These are phyloP conservation scores for Polydrusus tereticollis DNA, from an alignment of 2,888 invertebrate genomes.

Conservation along the genomic window DNA sequence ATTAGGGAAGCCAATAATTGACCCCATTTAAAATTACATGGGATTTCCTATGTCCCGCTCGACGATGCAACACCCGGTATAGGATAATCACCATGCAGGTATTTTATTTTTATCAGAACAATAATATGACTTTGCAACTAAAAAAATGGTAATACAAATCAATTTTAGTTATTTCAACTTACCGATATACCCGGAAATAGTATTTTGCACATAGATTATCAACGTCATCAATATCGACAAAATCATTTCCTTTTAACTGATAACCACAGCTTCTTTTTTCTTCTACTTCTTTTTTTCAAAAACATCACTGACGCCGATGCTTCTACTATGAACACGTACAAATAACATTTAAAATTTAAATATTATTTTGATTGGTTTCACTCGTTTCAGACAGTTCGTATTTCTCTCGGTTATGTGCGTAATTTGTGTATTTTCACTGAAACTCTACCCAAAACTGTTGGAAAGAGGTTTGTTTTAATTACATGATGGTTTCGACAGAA, in stretches of 20 bases:
- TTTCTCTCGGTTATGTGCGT: conserved; percentile 42
- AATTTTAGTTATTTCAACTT: conserved; percentile 25
- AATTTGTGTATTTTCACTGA: conserved; percentile 49
- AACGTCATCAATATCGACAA: conserved; percentile 51
- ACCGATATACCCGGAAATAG: conserved; percentile 55
- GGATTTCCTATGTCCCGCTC: too few species aligned
- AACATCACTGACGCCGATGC: conserved; percentile 55
- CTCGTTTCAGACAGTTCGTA: conserved; percentile 15
- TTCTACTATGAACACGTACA: conserved; percentile 44
- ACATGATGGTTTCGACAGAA: conserved; percentile 15
- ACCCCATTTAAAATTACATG: too few species aligned
- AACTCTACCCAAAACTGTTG: conserved; percentile 14
- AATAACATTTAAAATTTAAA: conserved; percentile 50
- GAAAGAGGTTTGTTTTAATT: conserved; percentile 30
- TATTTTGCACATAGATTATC: conserved; percentile 50
- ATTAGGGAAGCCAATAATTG: too few species aligned
- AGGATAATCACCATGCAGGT: too few species aligned
- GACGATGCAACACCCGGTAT: too few species aligned
- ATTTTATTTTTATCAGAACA: too few species aligned
- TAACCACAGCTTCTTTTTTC: conserved; percentile 43
- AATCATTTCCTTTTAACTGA: conserved; percentile 52
- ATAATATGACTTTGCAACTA: too few species aligned
- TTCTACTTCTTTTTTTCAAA: conserved; percentile 52
- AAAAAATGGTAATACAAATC: background rate
- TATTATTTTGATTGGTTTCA: conserved; percentile 17